Conservation (phyloP, 2,888 invertebrate genomes). For the Gari tellinella region DNA sequence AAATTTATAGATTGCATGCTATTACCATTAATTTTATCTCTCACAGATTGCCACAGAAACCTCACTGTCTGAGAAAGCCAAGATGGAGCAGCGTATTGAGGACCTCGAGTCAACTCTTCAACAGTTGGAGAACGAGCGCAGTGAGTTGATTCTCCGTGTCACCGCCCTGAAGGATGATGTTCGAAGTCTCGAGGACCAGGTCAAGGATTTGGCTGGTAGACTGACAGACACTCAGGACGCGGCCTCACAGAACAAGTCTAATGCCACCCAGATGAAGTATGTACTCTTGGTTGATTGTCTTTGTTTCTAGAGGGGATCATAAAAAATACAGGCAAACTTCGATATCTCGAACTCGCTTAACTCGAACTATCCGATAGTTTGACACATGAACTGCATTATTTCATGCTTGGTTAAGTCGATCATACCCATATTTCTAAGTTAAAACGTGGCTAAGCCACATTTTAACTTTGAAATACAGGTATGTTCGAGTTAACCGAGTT, state of each 20-base stretch:
- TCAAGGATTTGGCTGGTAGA: constrained; percentile 74
- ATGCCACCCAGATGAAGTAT: constrained; percentile 82
- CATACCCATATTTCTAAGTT: too few species aligned
- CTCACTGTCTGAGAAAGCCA: constrained; percentile 82
- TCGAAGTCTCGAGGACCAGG: constrained; percentile 77
- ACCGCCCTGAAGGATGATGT: constrained; percentile 76
- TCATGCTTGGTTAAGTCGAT: too few species aligned
- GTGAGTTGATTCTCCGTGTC: constrained; percentile 73
- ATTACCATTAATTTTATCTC: too few species aligned
- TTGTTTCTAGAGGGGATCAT: too few species aligned
- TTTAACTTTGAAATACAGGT: too few species aligned
- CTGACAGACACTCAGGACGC: constrained; percentile 77
- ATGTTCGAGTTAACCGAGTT: too few species aligned
- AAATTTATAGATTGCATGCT: too few species aligned
- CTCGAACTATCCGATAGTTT: too few species aligned
- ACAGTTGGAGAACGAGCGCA: constrained; percentile 77
- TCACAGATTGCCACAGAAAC: constrained; percentile 82
- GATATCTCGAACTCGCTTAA: too few species aligned
- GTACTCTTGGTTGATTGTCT: constrained; percentile 12
- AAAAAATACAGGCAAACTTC: too few species aligned
- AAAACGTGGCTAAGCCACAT: too few species aligned
- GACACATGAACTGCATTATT: too few species aligned
- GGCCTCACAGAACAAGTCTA: constrained; percentile 74
- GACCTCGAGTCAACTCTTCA: constrained; percentile 78
- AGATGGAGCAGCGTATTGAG: constrained; percentile 82